phyloP scores from a whole-genome alignment of 2,797 vertebrate species.

The Tenualosa ilisha region DNA sequence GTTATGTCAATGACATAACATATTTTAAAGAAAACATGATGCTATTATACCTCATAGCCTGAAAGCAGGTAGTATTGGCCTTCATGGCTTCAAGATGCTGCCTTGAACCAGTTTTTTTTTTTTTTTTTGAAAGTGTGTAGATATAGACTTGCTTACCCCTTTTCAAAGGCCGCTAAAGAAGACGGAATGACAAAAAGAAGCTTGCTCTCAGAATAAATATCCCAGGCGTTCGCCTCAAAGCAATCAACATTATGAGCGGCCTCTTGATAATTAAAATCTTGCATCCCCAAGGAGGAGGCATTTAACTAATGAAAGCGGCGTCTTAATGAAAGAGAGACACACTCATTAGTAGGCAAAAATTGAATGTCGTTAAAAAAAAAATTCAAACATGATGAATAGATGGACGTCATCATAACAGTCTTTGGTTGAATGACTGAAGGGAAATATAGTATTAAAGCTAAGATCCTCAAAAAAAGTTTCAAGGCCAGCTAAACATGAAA shows the following conservation, averaged over 20 bases:
- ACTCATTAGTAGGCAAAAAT: constrained; percentile 57
- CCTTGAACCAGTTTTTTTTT: constrained; percentile 44
- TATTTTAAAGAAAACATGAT: neutral
- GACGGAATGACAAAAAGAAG: constrained; percentile 34
- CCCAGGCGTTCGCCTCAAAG: constrained; percentile 51
- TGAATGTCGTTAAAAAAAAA: constrained; percentile 56
- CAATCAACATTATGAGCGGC: constrained; percentile 52
- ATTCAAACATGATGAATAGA: constrained; percentile 53
- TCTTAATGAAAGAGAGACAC: constrained; percentile 55
- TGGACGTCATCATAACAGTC: constrained; percentile 54
- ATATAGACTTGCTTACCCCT: constrained; percentile 17
- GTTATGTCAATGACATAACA: neutral
- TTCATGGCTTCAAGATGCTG: constrained; percentile 25
- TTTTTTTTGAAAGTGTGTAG: constrained; percentile 11
- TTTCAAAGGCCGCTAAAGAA: constrained; percentile 30
- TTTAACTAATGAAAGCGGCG: constrained; percentile 63
- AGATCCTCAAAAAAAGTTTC: constrained; percentile 57
- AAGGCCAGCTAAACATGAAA: constrained; percentile 53
- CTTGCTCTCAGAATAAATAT: constrained; percentile 40
- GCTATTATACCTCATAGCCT: neutral
- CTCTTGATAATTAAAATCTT: constrained; percentile 66
- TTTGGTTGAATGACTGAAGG: constrained; percentile 46
- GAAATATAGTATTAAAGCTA: constrained; percentile 57
- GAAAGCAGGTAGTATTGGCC: neutral
- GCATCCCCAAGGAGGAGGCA: constrained; percentile 61